Percentiles rank a stretch among this genome's conserved stretches.
phyloP scores from a whole-genome alignment of 2,797 vertebrate genomes.

The Lepilemur septentrionalis region DNA sequence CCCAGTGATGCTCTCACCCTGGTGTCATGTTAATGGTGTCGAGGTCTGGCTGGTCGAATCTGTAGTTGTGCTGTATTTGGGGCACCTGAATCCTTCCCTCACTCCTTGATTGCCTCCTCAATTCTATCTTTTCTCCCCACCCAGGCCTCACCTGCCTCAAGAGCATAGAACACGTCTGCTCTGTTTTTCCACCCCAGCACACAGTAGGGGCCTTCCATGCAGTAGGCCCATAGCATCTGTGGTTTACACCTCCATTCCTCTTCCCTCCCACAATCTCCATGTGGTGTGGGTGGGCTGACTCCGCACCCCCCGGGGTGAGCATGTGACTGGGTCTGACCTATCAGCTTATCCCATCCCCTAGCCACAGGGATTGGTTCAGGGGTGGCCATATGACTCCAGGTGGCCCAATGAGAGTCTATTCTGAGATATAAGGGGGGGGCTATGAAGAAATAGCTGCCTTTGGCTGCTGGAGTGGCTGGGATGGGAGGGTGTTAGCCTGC shows the following conservation, averaged over 20 bases:
- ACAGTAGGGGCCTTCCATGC: neutral
- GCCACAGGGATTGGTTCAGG: neutral
- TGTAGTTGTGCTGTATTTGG: too few relatives aligned
- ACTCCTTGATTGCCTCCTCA: neutral
- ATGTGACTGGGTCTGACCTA: neutral
- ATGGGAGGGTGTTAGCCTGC: neutral
- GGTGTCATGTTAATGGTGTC: neutral
- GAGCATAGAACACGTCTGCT: rapidly evolving
- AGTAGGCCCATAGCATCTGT: neutral
- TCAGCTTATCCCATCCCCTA: neutral
- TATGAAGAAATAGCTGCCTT: neutral
- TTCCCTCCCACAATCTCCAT: neutral
- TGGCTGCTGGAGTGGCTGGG: neutral
- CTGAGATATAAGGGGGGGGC: neutral
- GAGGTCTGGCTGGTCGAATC: neutral
- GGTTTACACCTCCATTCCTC: neutral
- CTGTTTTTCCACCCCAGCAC: neutral
- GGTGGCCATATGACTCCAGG: neutral
- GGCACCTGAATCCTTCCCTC: neutral
- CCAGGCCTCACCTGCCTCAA: neutral
- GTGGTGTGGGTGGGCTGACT: neutral
- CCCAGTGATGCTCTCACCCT: rapidly evolving
- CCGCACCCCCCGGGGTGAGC: rapidly evolving
- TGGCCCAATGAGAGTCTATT: neutral
- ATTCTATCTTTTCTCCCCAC: neutral